Evolutionary conservation across 2,888 invertebrate species (phyloP), one percentile per base, ranked within the genome.

Genomic region (Pollenia griseotomentosa): DNA sequence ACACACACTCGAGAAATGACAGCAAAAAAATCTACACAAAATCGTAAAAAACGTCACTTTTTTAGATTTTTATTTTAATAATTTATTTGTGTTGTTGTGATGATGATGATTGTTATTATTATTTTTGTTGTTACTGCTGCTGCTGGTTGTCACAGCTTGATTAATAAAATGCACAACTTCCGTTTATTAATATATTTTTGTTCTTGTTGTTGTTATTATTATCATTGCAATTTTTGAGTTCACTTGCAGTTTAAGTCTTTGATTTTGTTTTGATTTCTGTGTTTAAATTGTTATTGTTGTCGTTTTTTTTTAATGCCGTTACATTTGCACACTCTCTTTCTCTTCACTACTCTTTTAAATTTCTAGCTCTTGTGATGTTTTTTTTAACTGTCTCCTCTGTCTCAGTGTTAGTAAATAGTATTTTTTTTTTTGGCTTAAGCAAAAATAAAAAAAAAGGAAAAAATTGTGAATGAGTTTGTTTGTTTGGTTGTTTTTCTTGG

Each of bases 161-260:
- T 92, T 92, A 92, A 92, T 91, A 92, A 92, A 92, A 92, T 92
- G 92, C 91, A 91, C 92, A 91, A 92, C 92, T 92, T 92, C 91
- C 91, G 91, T 92, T 87, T 91, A 92, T 92, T 91, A 91, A 92
- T 92, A 75, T 83, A 65, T 82, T 66, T 74, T 53, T 44, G 33
- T 80, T 65, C 48, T 80, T 75, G 10, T 55, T 75, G 16, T 61
- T 70, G 19, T 63, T 65, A 11, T 14, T 66, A 46, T 63, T 65
- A 14, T 14, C 59, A 53, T 85, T 78, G 65, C 59, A 44, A 78
- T 77, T 85, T 73, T 53, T 83, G 61, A 75, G 68, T 77, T 83
- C 83, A 77, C 70, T 79, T 87, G 75, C 75, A 84, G 79, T 84
- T 84, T 74, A 84, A 84, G 55, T 84, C 79, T 84, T 84, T 79